Percentiles rank a stretch among this genome's conserved stretches.
Conservation (phyloP, 2,113 vertebrate genomes). For the Syrmaticus mikado region DNA sequence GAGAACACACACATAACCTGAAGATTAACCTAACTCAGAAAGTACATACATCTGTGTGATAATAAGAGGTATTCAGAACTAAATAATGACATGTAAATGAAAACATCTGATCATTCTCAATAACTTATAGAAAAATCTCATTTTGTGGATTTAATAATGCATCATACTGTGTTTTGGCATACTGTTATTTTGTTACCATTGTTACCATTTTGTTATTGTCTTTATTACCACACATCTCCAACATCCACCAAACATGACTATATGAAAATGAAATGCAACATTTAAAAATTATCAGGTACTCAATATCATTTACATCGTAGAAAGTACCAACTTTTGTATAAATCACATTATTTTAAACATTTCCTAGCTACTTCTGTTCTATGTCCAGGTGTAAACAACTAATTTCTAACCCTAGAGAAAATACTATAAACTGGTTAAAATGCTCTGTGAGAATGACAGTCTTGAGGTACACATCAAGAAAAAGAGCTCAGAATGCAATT, state of each 20-base stretch:
- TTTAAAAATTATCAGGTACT: not conserved
- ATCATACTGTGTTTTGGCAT: not conserved
- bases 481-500: not conserved
- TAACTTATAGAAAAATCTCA: not conserved
- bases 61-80: not conserved
- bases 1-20: not conserved
- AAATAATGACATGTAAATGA: not conserved
- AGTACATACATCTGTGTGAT: not conserved
- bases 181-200: not conserved
- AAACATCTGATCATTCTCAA: not conserved
- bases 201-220: no score
- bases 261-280: not conserved
- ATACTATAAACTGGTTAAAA: not conserved
- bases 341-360: not conserved
- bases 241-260: not conserved
- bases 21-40: not conserved
- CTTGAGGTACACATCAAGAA: not conserved
- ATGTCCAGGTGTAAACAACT: not conserved
- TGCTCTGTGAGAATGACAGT: not conserved
- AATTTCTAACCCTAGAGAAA: not conserved
- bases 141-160: not conserved
- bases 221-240: not conserved
- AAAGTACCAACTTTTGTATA: not conserved
- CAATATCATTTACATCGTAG: not conserved
- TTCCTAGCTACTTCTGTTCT: not conserved